phyloP scores from a whole-genome alignment of 2,113 vertebrate genomes.

The Speoplatyrhinus poulsoni region DNA sequence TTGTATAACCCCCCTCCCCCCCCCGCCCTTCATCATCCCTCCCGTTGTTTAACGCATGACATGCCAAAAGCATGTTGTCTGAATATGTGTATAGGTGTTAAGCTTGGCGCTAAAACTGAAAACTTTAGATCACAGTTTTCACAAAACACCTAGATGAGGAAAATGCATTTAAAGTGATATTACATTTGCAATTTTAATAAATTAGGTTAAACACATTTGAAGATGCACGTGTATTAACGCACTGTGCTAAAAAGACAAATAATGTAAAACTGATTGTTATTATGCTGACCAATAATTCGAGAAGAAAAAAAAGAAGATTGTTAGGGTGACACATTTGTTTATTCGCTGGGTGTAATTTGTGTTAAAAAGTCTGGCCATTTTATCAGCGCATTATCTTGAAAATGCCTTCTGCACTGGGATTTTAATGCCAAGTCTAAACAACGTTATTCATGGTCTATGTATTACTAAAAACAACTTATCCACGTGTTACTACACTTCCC shows the following conservation, averaged over 20 bases:
- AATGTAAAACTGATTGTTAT: no score
- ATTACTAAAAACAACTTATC: constrained; percentile 68
- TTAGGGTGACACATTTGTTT: not conserved
- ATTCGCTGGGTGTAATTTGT: not conserved
- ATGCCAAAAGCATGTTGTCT: constrained; percentile 62
- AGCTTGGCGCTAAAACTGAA: constrained; percentile 10
- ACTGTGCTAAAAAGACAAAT: no score
- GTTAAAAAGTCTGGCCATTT: not conserved
- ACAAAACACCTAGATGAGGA: no score
- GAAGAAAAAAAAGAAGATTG: not conserved
- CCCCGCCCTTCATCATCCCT: no score
- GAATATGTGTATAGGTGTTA: constrained; percentile 61
- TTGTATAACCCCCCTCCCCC: constrained; percentile 65
- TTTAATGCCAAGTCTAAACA: constrained; percentile 70
- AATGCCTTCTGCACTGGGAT: constrained; percentile 44
- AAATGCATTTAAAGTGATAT: no score
- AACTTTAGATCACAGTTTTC: no score
- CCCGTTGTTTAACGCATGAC: constrained; percentile 30
- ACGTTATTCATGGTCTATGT: constrained; percentile 68
- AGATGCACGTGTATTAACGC: no score
- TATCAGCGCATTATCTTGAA: constrained; percentile 39
- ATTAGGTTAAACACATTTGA: no score
- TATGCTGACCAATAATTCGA: not conserved
- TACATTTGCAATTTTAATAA: no score
- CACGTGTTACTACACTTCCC: constrained; percentile 63